Evolutionary conservation across 2,888 invertebrate species (phyloP), one percentile per base, ranked within the genome.

Genomic region (Pecten maximus): DNA sequence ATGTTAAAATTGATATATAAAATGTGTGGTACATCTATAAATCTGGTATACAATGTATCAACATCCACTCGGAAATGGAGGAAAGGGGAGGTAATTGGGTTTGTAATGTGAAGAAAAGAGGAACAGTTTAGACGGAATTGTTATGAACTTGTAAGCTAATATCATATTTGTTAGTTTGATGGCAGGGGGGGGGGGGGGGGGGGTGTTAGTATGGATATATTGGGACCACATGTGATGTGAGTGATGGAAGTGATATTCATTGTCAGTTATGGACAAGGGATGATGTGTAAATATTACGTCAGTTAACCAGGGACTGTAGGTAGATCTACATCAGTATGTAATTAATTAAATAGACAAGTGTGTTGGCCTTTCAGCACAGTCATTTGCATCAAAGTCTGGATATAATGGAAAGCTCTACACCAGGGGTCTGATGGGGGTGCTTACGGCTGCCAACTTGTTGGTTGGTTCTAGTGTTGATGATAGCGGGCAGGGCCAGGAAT

Each of bases 301-400:
- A 74, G 35, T 74, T 28, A 35, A 74, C 12, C 2, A 54, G 54
- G 0, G n/a, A n/a, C 54, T 23, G 8, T 8, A 23, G 48, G 48
- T 48, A 35, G 74, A 74, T 74, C 74, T 74, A 74, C 74, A 74
- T 74, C 74, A 74, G 74, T 74, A 74, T 74, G 74, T 74, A 74
- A 74, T 74, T 74, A 74, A 74, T 74, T 74, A 74, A 28, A 74
- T 74, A 74, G 74, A 74, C 74, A 74, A 74, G 74, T 74, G 74
- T 74, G 74, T 74, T 74, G 74, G 74, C 74, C 74, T 74, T 74
- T 74, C 74, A 74, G 74, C 74, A 16, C 28, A 74, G 74, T 74
- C 74, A 74, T 74, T 74, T 28, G 74, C 74, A 35, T 74, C 74
- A 74, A 74, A 74, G 74, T 74, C 74, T 74, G 35, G 74, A 16